phyloP scores from a whole-genome alignment of 2,113 vertebrate species.

The Hemichromis elongatus region DNA sequence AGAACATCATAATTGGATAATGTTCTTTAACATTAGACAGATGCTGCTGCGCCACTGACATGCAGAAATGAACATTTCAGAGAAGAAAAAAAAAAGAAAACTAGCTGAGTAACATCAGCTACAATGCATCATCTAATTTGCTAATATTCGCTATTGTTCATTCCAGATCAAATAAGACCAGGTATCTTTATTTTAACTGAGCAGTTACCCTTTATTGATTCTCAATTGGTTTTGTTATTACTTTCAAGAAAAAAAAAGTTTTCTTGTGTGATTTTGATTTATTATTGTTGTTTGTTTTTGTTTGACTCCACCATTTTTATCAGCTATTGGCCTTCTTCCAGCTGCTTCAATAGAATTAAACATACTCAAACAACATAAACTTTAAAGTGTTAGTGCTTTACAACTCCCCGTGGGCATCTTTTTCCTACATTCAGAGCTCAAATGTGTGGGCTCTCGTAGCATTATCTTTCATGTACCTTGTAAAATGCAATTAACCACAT shows the following conservation, averaged over 20 bases:
- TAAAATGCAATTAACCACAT: background rate
- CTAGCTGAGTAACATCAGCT: background rate
- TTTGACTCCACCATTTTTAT: background rate
- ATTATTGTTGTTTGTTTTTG: background rate
- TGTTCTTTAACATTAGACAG: background rate
- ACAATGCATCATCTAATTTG: background rate
- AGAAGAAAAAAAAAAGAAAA: background rate
- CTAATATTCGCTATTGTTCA: rapidly evolving
- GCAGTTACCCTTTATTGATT: background rate
- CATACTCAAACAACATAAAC: background rate
- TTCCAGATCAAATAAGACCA: background rate
- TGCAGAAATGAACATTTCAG: background rate
- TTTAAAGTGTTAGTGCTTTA: background rate
- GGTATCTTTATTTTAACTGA: background rate
- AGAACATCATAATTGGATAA: background rate
- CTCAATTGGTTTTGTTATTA: background rate
- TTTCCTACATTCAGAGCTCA: background rate
- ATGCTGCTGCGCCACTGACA: background rate
- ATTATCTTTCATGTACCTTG: background rate
- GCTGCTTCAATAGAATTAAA: background rate
- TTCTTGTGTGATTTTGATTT: background rate
- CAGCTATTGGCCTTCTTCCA: background rate
- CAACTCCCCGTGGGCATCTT: background rate
- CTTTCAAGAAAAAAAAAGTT: background rate
- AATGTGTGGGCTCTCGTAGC: rapidly evolving